Conservation (phyloP, 2,888 invertebrate species). For the Silvanus unidentatus region DNA sequence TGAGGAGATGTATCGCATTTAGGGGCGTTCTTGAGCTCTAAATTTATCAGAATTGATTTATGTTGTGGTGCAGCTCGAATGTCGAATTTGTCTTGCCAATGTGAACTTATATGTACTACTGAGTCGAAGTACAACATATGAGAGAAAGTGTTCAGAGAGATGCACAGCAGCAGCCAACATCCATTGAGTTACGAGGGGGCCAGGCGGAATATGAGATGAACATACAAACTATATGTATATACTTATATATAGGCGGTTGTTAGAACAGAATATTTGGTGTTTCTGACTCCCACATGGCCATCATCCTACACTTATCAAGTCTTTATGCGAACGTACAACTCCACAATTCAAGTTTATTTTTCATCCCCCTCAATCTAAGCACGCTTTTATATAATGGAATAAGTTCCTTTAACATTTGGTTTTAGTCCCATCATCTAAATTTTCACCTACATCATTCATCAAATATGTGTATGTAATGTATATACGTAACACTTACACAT, state of each 20-base stretch:
- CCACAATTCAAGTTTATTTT: background rate
- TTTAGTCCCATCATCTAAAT: too few relatives aligned
- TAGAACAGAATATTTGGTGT: slow-evolving; percentile 1
- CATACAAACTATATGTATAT: too few relatives aligned
- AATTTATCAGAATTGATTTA: slow-evolving; percentile 6
- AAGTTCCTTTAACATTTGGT: too few relatives aligned
- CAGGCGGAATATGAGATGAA: background rate
- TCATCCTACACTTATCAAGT: background rate
- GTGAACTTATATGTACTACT: background rate
- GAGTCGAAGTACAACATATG: too few relatives aligned
- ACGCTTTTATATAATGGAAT: too few relatives aligned
- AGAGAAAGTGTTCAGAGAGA: too few relatives aligned
- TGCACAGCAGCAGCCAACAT: too few relatives aligned
- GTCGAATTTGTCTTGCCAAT: slow-evolving; percentile 4
- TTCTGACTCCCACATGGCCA: slow-evolving; percentile 2
- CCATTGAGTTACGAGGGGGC: background rate
- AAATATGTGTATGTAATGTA: too few relatives aligned
- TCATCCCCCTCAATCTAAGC: background rate
- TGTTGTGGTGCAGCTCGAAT: slow-evolving; percentile 1
- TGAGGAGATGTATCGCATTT: background rate
- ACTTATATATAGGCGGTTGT: background rate
- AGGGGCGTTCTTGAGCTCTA: slow-evolving; percentile 4
- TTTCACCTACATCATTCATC: too few relatives aligned
- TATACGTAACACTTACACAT: too few relatives aligned
- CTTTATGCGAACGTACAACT: background rate